phyloP scores from a whole-genome alignment of 53 echinoderm and acorn worm genomes.

The Arbacia lixula region DNA sequence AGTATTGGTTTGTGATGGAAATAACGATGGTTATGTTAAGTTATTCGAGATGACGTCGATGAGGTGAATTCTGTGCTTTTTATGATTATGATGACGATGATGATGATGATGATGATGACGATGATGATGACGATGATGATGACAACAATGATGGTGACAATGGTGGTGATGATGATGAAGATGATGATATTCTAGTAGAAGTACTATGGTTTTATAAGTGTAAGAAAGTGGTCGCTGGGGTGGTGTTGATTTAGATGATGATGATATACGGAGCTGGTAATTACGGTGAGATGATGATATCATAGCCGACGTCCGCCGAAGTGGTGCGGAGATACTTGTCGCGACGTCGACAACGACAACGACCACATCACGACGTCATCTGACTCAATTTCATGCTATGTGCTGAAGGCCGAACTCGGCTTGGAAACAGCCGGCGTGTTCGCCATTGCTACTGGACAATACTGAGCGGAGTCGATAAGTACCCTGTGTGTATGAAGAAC shows the following conservation, averaged over 20 bases:
- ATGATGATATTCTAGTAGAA: too few relatives aligned
- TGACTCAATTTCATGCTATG: too few relatives aligned
- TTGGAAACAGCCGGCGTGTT: too few relatives aligned
- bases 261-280: not conserved
- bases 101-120: constrained; percentile 16
- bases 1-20: not conserved
- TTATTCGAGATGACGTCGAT: not conserved
- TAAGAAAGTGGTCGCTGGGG: not conserved
- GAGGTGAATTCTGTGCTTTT: not conserved
- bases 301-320: too few relatives aligned
- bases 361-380: too few relatives aligned
- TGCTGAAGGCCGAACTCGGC: too few relatives aligned
- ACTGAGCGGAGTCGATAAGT: too few relatives aligned
- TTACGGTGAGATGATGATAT: not conserved
- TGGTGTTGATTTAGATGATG: constrained; percentile 6
- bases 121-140: constrained; percentile 31
- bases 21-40: not conserved
- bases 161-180: constrained; percentile 41
- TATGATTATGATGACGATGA: constrained; percentile 28
- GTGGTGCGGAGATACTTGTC: too few relatives aligned
- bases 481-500: too few relatives aligned
- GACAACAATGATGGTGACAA: constrained; percentile 1
- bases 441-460: too few relatives aligned
- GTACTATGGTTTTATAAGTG: too few relatives aligned
- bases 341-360: too few relatives aligned